phyloP scores from a whole-genome alignment of 1,140 invertebrate genomes.

The Neodiprion fabricii region DNA sequence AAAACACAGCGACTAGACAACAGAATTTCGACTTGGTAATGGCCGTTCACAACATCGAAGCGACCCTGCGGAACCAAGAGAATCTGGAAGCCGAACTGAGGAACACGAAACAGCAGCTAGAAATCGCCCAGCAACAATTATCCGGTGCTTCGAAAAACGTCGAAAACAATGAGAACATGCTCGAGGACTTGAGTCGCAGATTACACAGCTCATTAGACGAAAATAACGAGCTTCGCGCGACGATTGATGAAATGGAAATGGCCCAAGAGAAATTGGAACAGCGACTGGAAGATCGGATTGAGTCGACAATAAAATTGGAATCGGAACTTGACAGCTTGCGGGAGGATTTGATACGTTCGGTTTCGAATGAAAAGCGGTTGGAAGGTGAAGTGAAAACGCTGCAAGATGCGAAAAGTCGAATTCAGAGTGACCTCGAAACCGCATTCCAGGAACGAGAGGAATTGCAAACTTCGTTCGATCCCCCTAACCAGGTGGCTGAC shows the following conservation, averaged over 20 bases:
- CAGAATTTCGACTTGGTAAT: constrained; percentile 59
- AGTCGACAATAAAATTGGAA: constrained; percentile 44
- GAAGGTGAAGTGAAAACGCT: constrained; percentile 36
- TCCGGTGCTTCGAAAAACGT: constrained; percentile 32
- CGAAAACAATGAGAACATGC: constrained; percentile 36
- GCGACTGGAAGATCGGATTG: constrained; percentile 39
- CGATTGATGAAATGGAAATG: constrained; percentile 35
- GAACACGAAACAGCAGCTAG: constrained; percentile 40
- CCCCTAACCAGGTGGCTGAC: constrained; percentile 36
- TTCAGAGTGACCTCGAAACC: constrained; percentile 45
- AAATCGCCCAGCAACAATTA: constrained; percentile 38
- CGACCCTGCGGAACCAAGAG: constrained; percentile 36
- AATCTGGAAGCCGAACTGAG: constrained; percentile 41
- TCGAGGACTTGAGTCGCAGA: constrained; percentile 34
- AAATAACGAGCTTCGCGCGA: constrained; percentile 41
- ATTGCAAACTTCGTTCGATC: constrained; percentile 40
- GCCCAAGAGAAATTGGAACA: constrained; percentile 29
- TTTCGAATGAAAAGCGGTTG: constrained; percentile 33
- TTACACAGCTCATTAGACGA: constrained; percentile 42
- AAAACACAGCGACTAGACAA: constrained; percentile 63
- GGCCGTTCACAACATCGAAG: constrained; percentile 31
- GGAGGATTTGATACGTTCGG: constrained; percentile 35
- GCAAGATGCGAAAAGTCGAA: constrained; percentile 36
- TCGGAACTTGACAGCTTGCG: constrained; percentile 41
- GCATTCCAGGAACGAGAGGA: constrained; percentile 44